Conservation (phyloP, 2,888 invertebrate genomes). For the Eudemis profundana region DNA sequence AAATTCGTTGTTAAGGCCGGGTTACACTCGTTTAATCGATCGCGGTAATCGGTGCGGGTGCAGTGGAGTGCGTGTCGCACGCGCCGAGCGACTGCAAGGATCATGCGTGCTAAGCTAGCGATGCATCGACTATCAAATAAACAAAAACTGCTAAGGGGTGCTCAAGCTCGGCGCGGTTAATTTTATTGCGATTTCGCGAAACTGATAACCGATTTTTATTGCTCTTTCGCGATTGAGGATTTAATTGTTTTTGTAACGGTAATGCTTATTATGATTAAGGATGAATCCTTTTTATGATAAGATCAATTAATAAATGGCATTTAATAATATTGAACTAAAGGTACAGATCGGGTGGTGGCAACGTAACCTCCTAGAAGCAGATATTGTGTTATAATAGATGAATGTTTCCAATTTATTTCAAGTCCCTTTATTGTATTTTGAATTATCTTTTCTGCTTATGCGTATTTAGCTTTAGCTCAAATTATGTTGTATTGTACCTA, state of each 20-base stretch:
- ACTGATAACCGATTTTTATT: constrained; percentile 55
- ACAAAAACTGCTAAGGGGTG: constrained; percentile 76
- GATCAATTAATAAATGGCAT: too few species aligned
- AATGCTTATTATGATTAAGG: constrained; percentile 13
- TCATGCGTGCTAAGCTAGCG: constrained; percentile 72
- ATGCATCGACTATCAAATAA: constrained; percentile 81
- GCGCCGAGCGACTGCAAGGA: constrained; percentile 75
- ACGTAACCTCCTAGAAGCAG: too few species aligned
- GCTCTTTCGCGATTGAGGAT: constrained; percentile 29
- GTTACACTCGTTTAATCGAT: constrained; percentile 55
- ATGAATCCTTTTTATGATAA: constrained; percentile 5
- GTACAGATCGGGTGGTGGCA: too few species aligned
- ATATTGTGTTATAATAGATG: too few species aligned
- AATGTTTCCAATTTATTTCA: too few species aligned
- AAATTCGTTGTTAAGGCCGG: constrained; percentile 51
- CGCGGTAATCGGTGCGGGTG: constrained; percentile 55
- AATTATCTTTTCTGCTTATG: too few species aligned
- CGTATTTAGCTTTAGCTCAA: too few species aligned
- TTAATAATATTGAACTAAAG: too few species aligned
- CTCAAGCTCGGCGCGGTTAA: constrained; percentile 65
- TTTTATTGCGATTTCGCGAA: constrained; percentile 63
- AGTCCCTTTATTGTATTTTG: too few species aligned
- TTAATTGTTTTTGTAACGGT: constrained; percentile 34
- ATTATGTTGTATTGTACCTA: too few species aligned
- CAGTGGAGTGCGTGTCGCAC: constrained; percentile 71